Evolutionary conservation across 2,888 invertebrate genomes (phyloP).

Genomic region (Dryomyza anilis): DNA sequence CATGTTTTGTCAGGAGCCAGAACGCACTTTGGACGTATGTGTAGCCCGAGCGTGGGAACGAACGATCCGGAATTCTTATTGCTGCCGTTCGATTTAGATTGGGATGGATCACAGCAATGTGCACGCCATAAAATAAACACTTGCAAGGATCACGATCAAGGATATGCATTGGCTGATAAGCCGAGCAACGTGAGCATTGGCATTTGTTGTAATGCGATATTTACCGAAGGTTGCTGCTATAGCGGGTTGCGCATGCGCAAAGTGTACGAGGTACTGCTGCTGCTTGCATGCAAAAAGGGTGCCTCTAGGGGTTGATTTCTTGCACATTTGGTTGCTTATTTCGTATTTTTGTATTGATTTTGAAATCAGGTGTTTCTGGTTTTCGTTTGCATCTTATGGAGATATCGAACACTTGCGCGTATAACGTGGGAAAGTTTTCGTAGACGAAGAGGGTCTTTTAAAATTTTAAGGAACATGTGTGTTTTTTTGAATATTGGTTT

Average conservation of each 20-base stretch:
- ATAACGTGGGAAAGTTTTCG: slow-evolving; percentile 18
- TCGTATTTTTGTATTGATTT: slow-evolving; percentile 10
- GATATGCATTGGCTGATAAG: not conserved
- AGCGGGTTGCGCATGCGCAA: slow-evolving; percentile 36
- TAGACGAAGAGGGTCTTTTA: too few relatives aligned
- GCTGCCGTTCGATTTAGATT: slow-evolving; percentile 14
- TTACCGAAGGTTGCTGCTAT: slow-evolving; percentile 6
- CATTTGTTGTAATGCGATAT: slow-evolving; percentile 21
- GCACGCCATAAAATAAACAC: slow-evolving; percentile 16
- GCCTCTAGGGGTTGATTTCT: slow-evolving; percentile 18
- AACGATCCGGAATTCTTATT: not conserved
- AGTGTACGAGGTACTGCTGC: slow-evolving; percentile 22
- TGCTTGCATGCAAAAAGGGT: slow-evolving; percentile 24
- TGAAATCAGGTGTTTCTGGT: slow-evolving; percentile 19
- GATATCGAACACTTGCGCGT: not conserved
- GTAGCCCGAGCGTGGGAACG: slow-evolving; percentile 17
- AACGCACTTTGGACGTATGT: slow-evolving; percentile 21
- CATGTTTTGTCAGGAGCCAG: not conserved
- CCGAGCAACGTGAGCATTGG: not conserved
- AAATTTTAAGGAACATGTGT: not conserved
- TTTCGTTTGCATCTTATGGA: not conserved
- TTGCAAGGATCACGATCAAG: slow-evolving; percentile 9
- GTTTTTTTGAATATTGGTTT: not conserved
- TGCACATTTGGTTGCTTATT: slow-evolving; percentile 22
- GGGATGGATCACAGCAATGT: not conserved